Evolutionary conservation across 1,140 invertebrate genomes (phyloP).

Genomic region (Ganaspis sp.): DNA sequence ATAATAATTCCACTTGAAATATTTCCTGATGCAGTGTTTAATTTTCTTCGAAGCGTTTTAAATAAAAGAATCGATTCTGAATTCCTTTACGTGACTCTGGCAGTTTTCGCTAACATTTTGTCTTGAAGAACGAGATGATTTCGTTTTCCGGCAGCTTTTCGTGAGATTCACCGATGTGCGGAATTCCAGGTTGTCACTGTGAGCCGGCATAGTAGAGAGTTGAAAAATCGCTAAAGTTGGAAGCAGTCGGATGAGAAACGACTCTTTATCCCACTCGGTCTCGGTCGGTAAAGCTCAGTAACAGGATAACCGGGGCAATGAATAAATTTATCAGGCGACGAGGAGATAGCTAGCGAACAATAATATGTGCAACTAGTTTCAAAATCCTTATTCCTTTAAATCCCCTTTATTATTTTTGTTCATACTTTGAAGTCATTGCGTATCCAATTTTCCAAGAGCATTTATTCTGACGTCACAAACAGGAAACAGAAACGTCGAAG

Average conservation of each 20-base stretch:
- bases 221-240: conserved; percentile 68
- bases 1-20: no score
- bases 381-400: neutral
- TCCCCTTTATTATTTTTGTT: neutral
- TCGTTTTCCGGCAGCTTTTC: neutral
- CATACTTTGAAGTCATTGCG: no score
- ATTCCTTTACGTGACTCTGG: neutral
- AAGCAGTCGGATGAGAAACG: conserved; percentile 65
- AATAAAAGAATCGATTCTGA: neutral
- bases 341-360: conserved; percentile 61
- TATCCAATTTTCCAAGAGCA: no score
- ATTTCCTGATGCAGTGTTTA: no score
- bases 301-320: conserved; percentile 72
- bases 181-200: conserved; percentile 46
- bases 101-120: neutral
- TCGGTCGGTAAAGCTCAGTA: conserved; percentile 69
- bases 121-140: neutral
- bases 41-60: no score
- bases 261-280: conserved; percentile 59
- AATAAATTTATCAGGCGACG: conserved; percentile 71
- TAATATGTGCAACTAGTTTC: conserved; percentile 56
- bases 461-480: no score
- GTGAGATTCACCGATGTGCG: conserved; percentile 48
- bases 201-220: conserved; percentile 1
- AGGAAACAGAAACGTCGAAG: neutral